Evolutionary conservation across 2,113 vertebrate species (phyloP).

Genomic region (Eudyptes chrysolophus): DNA sequence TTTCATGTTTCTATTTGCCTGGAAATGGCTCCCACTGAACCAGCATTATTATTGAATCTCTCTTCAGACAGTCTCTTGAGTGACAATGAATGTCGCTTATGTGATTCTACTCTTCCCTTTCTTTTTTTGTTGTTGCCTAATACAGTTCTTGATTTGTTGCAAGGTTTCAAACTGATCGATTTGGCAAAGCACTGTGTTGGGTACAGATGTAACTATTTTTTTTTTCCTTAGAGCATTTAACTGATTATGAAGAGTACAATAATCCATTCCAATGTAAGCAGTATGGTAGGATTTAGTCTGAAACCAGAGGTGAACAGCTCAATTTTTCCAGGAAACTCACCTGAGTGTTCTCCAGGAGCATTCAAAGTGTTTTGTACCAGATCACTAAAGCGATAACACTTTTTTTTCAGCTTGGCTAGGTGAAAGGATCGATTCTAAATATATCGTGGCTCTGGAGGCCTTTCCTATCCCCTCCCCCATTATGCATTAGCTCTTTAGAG

Average conservation of each 20-base stretch:
- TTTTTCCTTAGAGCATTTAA: background rate
- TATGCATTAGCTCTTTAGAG: constrained; percentile 33
- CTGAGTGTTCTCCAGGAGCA: background rate
- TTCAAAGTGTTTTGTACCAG: background rate
- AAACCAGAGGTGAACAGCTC: background rate
- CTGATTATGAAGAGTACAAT: background rate
- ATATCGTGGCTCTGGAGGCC: background rate
- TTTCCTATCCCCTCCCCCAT: background rate
- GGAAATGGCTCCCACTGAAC: background rate
- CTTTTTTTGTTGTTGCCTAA: background rate
- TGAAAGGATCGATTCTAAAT: constrained; percentile 50
- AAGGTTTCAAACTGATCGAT: background rate
- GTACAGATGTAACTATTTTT: background rate
- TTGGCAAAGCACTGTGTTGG: background rate
- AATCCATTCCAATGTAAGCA: background rate
- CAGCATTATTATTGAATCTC: background rate
- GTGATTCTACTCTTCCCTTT: background rate
- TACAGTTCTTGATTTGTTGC: background rate
- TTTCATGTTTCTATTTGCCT: background rate
- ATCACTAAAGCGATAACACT: background rate
- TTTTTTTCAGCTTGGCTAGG: background rate
- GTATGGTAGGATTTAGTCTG: background rate
- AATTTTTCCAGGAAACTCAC: background rate
- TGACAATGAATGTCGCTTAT: background rate
- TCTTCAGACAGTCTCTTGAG: background rate